These are phyloP conservation scores for Ditylenchus weischeri DNA, from an alignment of 2,888 invertebrate species.

Conservation along the genomic window DNA sequence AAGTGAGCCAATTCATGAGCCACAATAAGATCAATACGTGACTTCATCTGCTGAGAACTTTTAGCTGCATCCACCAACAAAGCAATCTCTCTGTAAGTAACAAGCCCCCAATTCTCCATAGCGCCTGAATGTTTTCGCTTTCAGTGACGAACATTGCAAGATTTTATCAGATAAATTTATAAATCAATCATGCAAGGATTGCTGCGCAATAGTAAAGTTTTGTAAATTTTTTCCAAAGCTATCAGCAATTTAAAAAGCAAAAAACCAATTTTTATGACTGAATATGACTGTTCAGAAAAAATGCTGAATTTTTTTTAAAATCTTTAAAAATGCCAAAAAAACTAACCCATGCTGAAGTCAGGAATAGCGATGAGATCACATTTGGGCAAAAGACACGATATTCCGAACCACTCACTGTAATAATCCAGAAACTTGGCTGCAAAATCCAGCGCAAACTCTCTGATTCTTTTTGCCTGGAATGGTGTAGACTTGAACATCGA, in stretches of 20 bases:
- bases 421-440: slow-evolving; percentile 84
- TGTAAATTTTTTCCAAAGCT: too few species aligned
- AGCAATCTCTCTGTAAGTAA: slow-evolving; percentile 71
- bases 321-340: not conserved
- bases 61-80: slow-evolving; percentile 76
- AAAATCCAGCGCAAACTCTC: slow-evolving; percentile 87
- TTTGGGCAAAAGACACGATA: slow-evolving; percentile 90
- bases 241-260: too few species aligned
- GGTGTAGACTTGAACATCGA: slow-evolving; percentile 68
- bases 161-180: not conserved
- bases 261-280: too few species aligned
- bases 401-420: slow-evolving; percentile 88
- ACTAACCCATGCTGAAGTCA: slow-evolving; percentile 59
- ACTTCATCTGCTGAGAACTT: slow-evolving; percentile 71
- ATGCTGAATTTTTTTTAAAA: not conserved
- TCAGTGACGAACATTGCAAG: not conserved
- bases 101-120: slow-evolving; percentile 81
- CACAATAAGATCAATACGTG: slow-evolving; percentile 79
- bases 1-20: slow-evolving; percentile 89
- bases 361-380: slow-evolving; percentile 93
- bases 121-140: slow-evolving; percentile 25
- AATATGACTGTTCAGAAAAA: not conserved
- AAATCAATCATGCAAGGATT: too few species aligned
- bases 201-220: too few species aligned
- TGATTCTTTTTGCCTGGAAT: slow-evolving; percentile 85